phyloP scores from a whole-genome alignment of 2,888 invertebrate genomes.

The Volucella zonaria region DNA sequence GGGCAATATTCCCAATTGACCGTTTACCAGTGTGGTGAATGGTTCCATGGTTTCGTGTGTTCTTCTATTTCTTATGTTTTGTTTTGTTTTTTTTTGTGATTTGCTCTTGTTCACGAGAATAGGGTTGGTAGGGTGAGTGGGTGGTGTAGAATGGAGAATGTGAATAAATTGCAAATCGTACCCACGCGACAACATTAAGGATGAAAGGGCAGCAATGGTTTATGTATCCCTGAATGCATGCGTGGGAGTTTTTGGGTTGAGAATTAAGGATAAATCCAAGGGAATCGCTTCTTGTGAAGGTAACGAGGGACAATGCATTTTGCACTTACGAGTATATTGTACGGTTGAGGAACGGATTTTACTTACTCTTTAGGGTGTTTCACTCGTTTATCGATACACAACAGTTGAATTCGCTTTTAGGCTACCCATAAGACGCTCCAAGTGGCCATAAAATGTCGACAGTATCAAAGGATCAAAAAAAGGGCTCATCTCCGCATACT shows the following conservation, averaged over 20 bases:
- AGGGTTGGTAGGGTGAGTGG: neutral
- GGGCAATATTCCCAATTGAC: constrained; percentile 68
- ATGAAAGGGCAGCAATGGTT: constrained; percentile 41
- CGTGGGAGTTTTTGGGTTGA: neutral
- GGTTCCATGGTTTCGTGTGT: constrained; percentile 6
- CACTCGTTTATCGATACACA: too few species aligned
- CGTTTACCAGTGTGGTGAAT: constrained; percentile 55
- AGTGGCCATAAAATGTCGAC: too few species aligned
- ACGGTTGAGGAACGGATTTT: too few species aligned
- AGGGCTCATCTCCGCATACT: too few species aligned
- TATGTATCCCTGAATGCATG: constrained; percentile 16
- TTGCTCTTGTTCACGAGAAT: constrained; percentile 1
- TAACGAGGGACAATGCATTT: too few species aligned
- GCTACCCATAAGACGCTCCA: too few species aligned
- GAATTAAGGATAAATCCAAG: neutral
- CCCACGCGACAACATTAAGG: constrained; percentile 43
- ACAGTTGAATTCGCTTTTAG: too few species aligned
- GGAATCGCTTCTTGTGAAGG: too few species aligned
- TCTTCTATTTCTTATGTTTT: neutral
- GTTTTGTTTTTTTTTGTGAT: constrained; percentile 18
- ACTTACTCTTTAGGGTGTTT: too few species aligned
- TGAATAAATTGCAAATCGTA: constrained; percentile 34
- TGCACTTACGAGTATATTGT: too few species aligned
- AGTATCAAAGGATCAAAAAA: too few species aligned
- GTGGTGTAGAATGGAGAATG: neutral